Percentiles rank a stretch among this genome's conserved stretches.
Conservation (phyloP, 2,113 vertebrate species). For the Urocolius indicus region DNA sequence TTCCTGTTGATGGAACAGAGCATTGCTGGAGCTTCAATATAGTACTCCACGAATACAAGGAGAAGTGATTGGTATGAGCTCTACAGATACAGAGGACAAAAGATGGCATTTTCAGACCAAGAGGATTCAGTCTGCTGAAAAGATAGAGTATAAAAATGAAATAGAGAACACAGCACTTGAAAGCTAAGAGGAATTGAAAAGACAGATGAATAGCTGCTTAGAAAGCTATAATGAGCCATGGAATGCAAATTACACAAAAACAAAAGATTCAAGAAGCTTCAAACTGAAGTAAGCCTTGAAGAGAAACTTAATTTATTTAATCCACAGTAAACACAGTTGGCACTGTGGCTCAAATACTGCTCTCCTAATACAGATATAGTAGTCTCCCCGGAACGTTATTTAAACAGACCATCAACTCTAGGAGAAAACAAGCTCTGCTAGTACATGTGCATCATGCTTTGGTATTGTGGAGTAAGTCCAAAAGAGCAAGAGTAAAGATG, state of each 20-base stretch:
- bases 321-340: background rate
- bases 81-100: background rate
- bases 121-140: background rate
- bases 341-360: background rate
- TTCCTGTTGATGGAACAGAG: background rate
- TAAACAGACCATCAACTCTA: background rate
- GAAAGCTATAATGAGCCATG: conserved; percentile 15
- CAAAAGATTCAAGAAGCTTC: conserved; percentile 8
- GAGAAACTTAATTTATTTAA: conserved; percentile 35
- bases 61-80: background rate
- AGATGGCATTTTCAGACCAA: background rate
- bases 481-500: background rate
- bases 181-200: conserved; percentile 18
- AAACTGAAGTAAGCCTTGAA: conserved; percentile 5
- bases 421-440: background rate
- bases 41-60: background rate
- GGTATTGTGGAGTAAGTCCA: background rate
- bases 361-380: background rate
- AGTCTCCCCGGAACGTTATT: background rate
- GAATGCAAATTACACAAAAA: conserved; percentile 41
- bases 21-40: background rate
- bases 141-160: conserved; percentile 18
- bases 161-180: conserved; percentile 3
- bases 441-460: background rate
- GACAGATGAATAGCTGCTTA: conserved; percentile 27